Evolutionary conservation across 2,888 invertebrate species (phyloP), one percentile per base, ranked within the genome.

Genomic region (Brassicogethes aeneus): DNA sequence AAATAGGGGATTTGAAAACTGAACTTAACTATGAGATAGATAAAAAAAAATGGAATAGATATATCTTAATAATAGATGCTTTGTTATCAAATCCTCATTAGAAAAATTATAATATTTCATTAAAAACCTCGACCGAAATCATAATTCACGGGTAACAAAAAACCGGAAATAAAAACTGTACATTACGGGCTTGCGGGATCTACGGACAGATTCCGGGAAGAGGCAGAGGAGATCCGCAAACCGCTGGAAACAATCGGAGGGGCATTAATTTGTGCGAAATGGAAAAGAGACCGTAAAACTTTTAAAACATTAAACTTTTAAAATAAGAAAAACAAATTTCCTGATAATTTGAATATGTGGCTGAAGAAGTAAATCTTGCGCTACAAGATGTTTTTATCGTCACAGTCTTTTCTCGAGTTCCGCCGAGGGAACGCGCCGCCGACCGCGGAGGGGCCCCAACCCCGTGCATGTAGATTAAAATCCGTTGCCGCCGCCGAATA

Each of bases 341-440:
- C 64, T 69, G 69, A 70, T 70, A 69, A 69, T 70, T 70, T 70
- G 68, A 69, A 69, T 68, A 69, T 69, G 69, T 69, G 68, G 64
- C 62, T 60, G 64, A 59, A 64, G 66, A 64, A 69, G 68, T 68
- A 68, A 69, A 68, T 68, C 68, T 69, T 63, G 55, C 60, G 64
- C 62, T 66, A 69, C 69, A 69, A 69, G 69, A 68, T 69, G 69
- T 69, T 68, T 69, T 69, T 69, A 68, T 69, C 68, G 66, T 64
- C 48, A 48, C 54, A 59, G 61, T 57, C 61, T 61, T 61, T 61
- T 60, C 60, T 55, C 55, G 60, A 63, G 60, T 63, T 63, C 56
- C 56, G 61, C 59, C 59, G 58, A 61, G 63, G 59, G 14, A 17
- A 14, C 13, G 17, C 16, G 35, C 13, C 15, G 34, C 16, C 47